Percentiles rank a stretch among this genome's conserved stretches.
Conservation (phyloP, 2,888 invertebrate genomes). For the Idaea straminata region DNA sequence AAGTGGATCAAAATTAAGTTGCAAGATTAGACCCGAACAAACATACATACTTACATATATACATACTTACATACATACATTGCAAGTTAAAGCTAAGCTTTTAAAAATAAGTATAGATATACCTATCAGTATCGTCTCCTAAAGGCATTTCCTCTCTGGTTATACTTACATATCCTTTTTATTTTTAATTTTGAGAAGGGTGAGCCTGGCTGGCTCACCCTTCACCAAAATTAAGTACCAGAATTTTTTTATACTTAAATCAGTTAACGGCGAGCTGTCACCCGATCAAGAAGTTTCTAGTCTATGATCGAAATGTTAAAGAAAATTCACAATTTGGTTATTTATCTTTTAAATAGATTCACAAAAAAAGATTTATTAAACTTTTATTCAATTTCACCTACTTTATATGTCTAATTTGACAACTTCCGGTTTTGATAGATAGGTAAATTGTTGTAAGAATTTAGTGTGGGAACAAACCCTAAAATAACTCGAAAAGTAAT, state of each 20-base stretch:
- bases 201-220: too few species aligned
- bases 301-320: neutral
- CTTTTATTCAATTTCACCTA: neutral
- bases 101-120: too few species aligned
- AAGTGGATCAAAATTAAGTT: too few species aligned
- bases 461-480: neutral
- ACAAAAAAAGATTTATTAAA: neutral
- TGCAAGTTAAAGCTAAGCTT: too few species aligned
- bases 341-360: neutral
- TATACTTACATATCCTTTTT: too few species aligned
- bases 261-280: neutral
- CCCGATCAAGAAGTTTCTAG: neutral
- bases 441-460: neutral
- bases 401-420: neutral
- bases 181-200: too few species aligned
- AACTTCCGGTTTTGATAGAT: neutral
- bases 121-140: too few species aligned
- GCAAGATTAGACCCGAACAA: too few species aligned
- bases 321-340: neutral
- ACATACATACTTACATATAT: too few species aligned
- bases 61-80: too few species aligned
- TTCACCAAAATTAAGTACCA: too few species aligned
- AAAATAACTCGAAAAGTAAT: neutral
- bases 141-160: too few species aligned
- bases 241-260: neutral